Evolutionary conservation across 2,888 invertebrate species (phyloP).

Genomic region (Orthonevra nobilis): DNA sequence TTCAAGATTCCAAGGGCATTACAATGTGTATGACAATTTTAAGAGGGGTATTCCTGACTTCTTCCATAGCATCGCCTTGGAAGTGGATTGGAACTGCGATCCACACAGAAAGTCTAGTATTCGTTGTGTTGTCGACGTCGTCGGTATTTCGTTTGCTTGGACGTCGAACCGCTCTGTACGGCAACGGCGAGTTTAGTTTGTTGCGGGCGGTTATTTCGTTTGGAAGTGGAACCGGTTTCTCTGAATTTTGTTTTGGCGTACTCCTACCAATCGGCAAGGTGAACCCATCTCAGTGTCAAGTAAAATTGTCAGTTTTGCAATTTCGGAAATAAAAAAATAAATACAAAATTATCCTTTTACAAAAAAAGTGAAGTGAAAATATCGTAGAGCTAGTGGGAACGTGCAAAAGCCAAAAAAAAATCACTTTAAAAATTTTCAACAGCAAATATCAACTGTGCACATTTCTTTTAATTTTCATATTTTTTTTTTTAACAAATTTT

Average conservation of each 20-base stretch:
- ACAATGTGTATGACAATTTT: too few species aligned
- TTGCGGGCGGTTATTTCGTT: conserved; percentile 73
- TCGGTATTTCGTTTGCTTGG: conserved; percentile 7
- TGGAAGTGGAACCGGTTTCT: conserved; percentile 72
- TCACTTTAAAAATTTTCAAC: conserved; percentile 28
- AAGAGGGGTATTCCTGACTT: too few species aligned
- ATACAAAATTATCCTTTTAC: too few species aligned
- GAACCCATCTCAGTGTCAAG: conserved; percentile 51
- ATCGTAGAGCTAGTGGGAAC: conserved; percentile 15
- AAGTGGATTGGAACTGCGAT: conserved; percentile 46
- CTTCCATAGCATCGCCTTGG: too few species aligned
- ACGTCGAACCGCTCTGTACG: conserved; percentile 35
- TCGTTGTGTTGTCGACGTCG: background rate
- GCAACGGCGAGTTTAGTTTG: conserved; percentile 70
- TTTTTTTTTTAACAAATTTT: conserved; percentile 21
- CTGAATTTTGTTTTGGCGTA: background rate
- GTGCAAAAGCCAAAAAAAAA: conserved; percentile 14
- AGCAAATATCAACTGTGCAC: too few species aligned
- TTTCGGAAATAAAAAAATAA: conserved; percentile 24
- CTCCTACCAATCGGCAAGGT: conserved; percentile 51
- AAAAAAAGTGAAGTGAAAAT: conserved; percentile 26
- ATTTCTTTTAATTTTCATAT: conserved; percentile 10
- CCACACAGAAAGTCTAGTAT: too few species aligned
- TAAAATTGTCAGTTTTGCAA: conserved; percentile 51
- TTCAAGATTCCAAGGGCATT: too few species aligned